Percentiles rank a stretch among this genome's conserved stretches.
Evolutionary conservation across 1,140 invertebrate genomes (phyloP).

Genomic region (Drosophila bocqueti): DNA sequence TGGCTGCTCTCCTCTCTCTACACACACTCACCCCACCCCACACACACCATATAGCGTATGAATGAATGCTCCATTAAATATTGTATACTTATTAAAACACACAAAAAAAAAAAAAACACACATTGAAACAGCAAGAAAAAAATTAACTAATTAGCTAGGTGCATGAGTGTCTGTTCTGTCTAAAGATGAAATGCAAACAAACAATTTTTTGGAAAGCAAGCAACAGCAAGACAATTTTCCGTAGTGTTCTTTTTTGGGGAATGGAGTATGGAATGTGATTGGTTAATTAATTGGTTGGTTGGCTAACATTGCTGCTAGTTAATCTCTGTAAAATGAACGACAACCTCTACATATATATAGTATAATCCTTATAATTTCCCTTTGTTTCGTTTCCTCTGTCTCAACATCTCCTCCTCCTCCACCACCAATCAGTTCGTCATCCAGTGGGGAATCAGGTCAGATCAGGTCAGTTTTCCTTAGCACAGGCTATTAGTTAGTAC

Average conservation of each 20-base stretch:
- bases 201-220: constrained; percentile 25
- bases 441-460: constrained; percentile 46
- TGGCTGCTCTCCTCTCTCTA: constrained; percentile 42
- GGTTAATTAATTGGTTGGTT: constrained; percentile 39
- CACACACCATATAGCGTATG: constrained; percentile 65
- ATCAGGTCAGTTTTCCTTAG: constrained; percentile 37
- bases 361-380: constrained; percentile 38
- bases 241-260: constrained; percentile 41
- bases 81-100: constrained; percentile 29
- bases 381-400: constrained; percentile 47
- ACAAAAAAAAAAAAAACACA: constrained; percentile 16
- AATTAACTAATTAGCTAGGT: constrained; percentile 72
- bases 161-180: constrained; percentile 74
- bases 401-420: constrained; percentile 41
- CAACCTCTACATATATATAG: constrained; percentile 12
- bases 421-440: constrained; percentile 62
- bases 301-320: constrained; percentile 36
- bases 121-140: constrained; percentile 19
- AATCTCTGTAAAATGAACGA: constrained; percentile 25
- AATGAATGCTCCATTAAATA: constrained; percentile 61
- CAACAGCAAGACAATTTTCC: constrained; percentile 44
- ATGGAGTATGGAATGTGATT: constrained; percentile 56
- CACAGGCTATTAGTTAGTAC: constrained; percentile 22
- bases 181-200: constrained; percentile 42
- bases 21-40: not conserved